These are phyloP conservation scores for Morus bassanus DNA, from an alignment of 2,797 vertebrate species.

Conservation along the genomic window DNA sequence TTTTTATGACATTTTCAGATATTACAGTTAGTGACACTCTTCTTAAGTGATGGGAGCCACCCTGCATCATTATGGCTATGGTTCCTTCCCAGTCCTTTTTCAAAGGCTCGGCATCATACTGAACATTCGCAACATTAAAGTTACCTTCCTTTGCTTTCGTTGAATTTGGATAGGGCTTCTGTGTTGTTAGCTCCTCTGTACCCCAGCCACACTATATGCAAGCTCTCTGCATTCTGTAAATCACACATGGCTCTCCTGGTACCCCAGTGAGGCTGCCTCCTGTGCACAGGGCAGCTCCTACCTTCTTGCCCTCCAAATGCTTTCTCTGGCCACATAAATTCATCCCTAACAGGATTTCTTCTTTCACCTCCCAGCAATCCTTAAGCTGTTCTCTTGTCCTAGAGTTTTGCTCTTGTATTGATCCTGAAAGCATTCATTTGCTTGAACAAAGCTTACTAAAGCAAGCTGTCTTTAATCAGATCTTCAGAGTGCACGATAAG, in stretches of 20 bases:
- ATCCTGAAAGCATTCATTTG: neutral
- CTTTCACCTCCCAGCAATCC: neutral
- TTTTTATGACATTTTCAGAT: neutral
- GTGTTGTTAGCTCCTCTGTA: neutral
- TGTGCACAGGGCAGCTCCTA: neutral
- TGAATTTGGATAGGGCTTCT: neutral
- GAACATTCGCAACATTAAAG: neutral
- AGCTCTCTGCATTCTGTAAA: neutral
- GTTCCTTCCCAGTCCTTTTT: neutral
- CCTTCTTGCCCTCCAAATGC: neutral
- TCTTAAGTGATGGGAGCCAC: neutral
- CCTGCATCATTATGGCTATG: neutral
- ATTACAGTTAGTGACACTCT: neutral
- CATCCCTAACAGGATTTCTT: neutral
- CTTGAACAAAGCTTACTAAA: neutral
- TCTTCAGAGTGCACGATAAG: neutral
- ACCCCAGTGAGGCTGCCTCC: neutral
- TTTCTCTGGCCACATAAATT: neutral
- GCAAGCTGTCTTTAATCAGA: neutral
- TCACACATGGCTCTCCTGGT: neutral
- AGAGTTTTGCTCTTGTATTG: neutral
- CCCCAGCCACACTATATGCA: fast-evolving
- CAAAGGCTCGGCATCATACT: neutral
- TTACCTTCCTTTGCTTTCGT: neutral
- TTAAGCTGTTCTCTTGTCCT: neutral